Conservation (phyloP, 2,888 invertebrate genomes). For the Thalpophila matura region DNA sequence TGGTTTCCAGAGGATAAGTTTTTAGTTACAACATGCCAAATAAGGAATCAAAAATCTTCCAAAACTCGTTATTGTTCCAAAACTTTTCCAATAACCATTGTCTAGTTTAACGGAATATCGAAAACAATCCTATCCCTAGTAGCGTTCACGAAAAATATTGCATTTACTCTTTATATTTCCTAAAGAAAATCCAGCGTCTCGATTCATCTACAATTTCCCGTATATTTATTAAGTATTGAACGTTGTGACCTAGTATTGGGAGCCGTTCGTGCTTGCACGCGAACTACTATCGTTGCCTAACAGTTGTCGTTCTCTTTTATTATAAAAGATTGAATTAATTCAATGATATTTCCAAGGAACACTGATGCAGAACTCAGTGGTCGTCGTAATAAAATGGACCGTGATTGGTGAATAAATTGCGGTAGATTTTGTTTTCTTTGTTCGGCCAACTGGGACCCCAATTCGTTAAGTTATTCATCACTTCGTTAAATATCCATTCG, state of each 20-base stretch:
- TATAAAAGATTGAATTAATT: conserved; percentile 60
- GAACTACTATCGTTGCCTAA: conserved; percentile 17
- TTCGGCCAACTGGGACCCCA: conserved; percentile 24
- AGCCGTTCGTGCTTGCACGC: conserved; percentile 35
- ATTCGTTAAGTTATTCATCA: conserved; percentile 48
- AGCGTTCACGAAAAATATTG: conserved; percentile 43
- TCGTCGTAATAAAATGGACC: conserved; percentile 38
- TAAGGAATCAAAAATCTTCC: not conserved
- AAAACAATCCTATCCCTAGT: conserved; percentile 29
- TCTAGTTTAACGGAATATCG: conserved; percentile 45
- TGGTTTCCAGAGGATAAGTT: too few species aligned
- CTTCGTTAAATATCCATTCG: conserved; percentile 46
- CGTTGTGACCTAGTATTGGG: conserved; percentile 53
- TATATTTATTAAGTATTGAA: conserved; percentile 59
- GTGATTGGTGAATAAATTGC: conserved; percentile 54
- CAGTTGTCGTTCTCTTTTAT: conserved; percentile 49
- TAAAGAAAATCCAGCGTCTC: conserved; percentile 45
- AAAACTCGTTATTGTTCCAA: conserved; percentile 8
- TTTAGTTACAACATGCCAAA: too few species aligned
- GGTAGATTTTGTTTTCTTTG: conserved; percentile 51
- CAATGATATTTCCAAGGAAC: conserved; percentile 49
- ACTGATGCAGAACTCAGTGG: conserved; percentile 39
- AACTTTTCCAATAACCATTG: conserved; percentile 22
- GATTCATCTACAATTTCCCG: conserved; percentile 54
- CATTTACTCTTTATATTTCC: conserved; percentile 42